These are phyloP conservation scores for Chelonus insularis DNA, from an alignment of 1,140 invertebrate genomes.

Conservation along the genomic window DNA sequence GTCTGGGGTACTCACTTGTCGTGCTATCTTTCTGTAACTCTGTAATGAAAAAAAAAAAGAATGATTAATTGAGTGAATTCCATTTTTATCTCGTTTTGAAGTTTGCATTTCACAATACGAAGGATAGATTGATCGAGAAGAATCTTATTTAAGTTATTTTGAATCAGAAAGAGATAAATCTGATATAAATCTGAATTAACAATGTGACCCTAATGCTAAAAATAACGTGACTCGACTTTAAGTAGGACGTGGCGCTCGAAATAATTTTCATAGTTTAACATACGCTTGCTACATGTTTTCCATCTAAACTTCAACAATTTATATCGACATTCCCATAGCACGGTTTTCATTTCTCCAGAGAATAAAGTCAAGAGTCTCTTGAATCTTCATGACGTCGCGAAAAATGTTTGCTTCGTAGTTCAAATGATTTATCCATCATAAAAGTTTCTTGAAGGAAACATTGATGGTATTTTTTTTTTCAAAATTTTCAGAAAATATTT, in stretches of 20 bases:
- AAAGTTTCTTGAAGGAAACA: not conserved
- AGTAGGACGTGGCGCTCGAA: conserved; percentile 45
- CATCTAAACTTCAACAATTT: conserved; percentile 9
- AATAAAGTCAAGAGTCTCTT: not conserved
- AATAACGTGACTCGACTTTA: conserved; percentile 40
- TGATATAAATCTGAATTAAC: not conserved
- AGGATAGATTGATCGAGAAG: conserved; percentile 19
- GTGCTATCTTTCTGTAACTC: conserved; percentile 58
- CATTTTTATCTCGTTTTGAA: too few species aligned
- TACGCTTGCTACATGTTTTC: not conserved
- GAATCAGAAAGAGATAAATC: too few species aligned
- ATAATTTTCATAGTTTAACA: conserved; percentile 44
- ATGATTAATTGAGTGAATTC: too few species aligned
- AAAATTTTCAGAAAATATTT: too few species aligned
- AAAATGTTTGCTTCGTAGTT: not conserved
- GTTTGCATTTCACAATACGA: too few species aligned
- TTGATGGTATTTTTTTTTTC: too few species aligned
- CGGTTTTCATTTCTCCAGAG: conserved; percentile 1
- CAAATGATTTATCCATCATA: not conserved
- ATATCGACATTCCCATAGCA: not conserved
- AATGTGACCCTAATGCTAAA: conserved; percentile 50
- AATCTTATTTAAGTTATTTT: not conserved
- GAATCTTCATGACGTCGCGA: not conserved
- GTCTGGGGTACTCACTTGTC: conserved; percentile 58
- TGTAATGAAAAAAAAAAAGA: conserved; percentile 45